Evolutionary conservation across 2,797 vertebrate species (phyloP).

Genomic region (Acipenser ruthenus): DNA sequence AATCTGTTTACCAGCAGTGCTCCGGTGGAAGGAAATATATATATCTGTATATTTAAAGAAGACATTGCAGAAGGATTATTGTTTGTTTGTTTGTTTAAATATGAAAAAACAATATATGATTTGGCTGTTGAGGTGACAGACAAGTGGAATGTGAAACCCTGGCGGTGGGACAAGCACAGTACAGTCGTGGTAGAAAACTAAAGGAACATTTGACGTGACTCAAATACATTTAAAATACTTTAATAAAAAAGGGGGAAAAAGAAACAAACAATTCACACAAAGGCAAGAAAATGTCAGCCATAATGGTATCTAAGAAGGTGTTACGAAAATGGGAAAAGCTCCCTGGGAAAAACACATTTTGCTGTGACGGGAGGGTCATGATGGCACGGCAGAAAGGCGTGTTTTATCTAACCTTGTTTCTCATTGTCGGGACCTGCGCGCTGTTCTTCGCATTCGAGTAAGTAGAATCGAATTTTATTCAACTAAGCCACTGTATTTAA

Average conservation of each 20-base stretch:
- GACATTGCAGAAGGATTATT: too few relatives aligned
- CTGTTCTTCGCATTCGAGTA: constrained; percentile 97
- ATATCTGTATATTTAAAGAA: too few relatives aligned
- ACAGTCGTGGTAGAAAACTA: neutral
- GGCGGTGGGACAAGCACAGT: constrained; percentile 2
- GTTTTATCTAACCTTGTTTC: constrained; percentile 95
- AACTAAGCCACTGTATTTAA: too few relatives aligned
- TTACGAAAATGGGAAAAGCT: constrained; percentile 95
- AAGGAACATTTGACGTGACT: neutral
- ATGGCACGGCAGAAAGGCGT: constrained; percentile 98
- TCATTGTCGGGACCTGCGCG: constrained; percentile 89
- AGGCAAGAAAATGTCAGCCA: constrained; percentile 79
- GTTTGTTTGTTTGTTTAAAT: too few relatives aligned
- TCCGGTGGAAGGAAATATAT: too few relatives aligned
- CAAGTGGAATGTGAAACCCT: neutral
- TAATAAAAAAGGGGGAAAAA: neutral
- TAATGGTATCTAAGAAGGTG: constrained; percentile 88
- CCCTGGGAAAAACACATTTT: constrained; percentile 94
- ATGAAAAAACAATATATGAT: too few relatives aligned
- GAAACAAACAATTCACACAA: neutral
- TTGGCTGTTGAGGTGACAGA: neutral
- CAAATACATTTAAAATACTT: neutral
- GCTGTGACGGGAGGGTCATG: constrained; percentile 95
- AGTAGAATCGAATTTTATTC: constrained; percentile 46
- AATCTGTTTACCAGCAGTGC: too few relatives aligned